Evolutionary conservation across 2,888 invertebrate species (phyloP).

Genomic region (Drosophila gaucha): DNA sequence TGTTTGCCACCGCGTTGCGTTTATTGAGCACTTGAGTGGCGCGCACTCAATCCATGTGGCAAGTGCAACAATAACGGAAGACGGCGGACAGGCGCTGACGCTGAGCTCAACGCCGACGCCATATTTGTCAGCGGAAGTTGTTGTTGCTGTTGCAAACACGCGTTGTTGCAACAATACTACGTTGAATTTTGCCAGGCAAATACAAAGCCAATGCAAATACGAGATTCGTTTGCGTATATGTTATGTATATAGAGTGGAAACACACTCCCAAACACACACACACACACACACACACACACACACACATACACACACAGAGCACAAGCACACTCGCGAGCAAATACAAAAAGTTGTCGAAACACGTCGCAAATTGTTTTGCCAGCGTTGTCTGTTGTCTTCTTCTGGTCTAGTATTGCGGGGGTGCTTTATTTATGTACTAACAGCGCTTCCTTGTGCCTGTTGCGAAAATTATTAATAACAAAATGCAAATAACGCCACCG

Average conservation of each 20-base stretch:
- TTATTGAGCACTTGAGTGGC: conserved; percentile 75
- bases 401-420: neutral
- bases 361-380: conserved; percentile 54
- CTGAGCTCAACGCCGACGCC: conserved; percentile 34
- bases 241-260: conserved; percentile 35
- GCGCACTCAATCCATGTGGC: conserved; percentile 60
- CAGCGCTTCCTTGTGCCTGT: conserved; percentile 48
- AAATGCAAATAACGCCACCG: conserved; percentile 68
- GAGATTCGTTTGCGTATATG: conserved; percentile 49
- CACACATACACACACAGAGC: neutral
- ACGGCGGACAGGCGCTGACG: conserved; percentile 26
- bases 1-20: conserved; percentile 55
- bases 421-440: conserved; percentile 29
- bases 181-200: conserved; percentile 56
- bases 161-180: conserved; percentile 46
- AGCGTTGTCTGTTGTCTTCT: conserved; percentile 12
- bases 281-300: neutral
- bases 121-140: conserved; percentile 69
- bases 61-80: conserved; percentile 48
- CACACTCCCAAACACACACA: conserved; percentile 16
- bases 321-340: conserved; percentile 23
- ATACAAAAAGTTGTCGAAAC: conserved; percentile 48
- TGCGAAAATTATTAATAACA: conserved; percentile 73
- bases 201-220: conserved; percentile 73
- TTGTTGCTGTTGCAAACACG: conserved; percentile 24